Evolutionary conservation across 2,888 invertebrate species (phyloP).

Genomic region (Melikaiella ostensackeni): DNA sequence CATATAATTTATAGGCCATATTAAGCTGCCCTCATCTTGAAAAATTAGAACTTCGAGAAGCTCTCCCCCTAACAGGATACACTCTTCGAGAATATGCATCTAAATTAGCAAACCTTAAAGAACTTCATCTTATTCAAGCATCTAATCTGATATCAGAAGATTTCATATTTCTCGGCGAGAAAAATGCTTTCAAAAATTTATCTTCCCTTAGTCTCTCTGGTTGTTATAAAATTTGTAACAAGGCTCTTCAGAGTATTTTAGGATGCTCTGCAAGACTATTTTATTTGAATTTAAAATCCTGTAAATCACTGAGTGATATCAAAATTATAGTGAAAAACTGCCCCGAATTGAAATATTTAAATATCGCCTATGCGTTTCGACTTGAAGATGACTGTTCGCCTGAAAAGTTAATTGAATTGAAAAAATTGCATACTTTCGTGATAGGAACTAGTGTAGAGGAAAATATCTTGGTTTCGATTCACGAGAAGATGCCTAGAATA

Average conservation of each 20-base stretch:
- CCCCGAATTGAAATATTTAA: not conserved
- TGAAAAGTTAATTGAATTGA: not conserved
- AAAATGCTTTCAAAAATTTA: not conserved
- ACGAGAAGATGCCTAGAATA: not conserved
- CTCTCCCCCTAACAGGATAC: not conserved
- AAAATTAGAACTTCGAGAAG: not conserved
- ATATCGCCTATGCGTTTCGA: not conserved
- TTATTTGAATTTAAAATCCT: not conserved
- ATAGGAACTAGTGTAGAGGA: not conserved
- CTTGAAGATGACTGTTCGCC: not conserved
- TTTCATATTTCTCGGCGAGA: not conserved
- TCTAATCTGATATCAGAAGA: not conserved
- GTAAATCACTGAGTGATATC: not conserved
- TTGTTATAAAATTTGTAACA: not conserved
- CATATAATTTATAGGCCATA: conserved; percentile 1
- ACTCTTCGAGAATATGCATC: not conserved
- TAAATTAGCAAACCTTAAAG: not conserved
- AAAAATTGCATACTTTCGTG: not conserved
- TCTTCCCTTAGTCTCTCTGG: not conserved
- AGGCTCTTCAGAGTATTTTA: not conserved
- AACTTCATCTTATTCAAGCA: not conserved
- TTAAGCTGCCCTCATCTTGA: conserved; percentile 1
- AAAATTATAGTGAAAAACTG: not conserved
- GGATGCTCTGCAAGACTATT: not conserved
- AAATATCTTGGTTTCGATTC: not conserved